Evolutionary conservation across 2,888 invertebrate species (phyloP), one percentile per base, ranked within the genome.

Genomic region (Mythimna pallens): DNA sequence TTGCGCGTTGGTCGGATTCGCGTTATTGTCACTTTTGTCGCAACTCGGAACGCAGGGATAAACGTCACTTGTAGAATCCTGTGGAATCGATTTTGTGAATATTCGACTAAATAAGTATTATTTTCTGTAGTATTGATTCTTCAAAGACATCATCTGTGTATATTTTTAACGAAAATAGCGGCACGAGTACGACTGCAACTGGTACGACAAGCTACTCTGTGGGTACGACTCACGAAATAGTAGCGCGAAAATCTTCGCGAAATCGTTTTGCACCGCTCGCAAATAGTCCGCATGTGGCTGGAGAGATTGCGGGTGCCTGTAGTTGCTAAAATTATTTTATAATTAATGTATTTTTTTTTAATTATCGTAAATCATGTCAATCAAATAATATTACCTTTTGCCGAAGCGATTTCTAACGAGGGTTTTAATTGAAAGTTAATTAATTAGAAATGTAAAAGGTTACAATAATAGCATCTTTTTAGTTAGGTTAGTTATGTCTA

Each of bases 361-460:
- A 8, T 14, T 36, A 59, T 30, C 40, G 14, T 59, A 52, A 30
- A 68, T 40, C 17, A 40, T 34, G n/a, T 20, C 22, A 59, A 52
- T 61, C 17, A 34, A 71, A 20, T 70, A 59, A 22, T 40, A 43
- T 8, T 36, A 8, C 8, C 54, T 43, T 62, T 73, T 36, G 17
- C 30, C 58, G 22, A 20, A 7, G n/a, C 22, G 10, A 50, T 62
- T 59, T 62, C 2, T 43, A 40, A n/a, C 34, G 34, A 30, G 6
- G 20, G 7, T 66, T 76, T 50, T 59, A 59, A 47, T 63, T 65
- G 9, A 59, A 10, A 67, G 40, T 62, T 63, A 78, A 79, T 81
- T 80, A 85, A 79, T 81, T 80, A 85, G 78, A 85, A 86, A 89
- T 90, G 88, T 88, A 82, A 89, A 85, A 86, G 86, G 81, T 85